Percentiles rank a stretch among this genome's conserved stretches.
These are phyloP conservation scores for Nymphicus hollandicus DNA, from an alignment of 2,113 vertebrate genomes.

Conservation along the genomic window DNA sequence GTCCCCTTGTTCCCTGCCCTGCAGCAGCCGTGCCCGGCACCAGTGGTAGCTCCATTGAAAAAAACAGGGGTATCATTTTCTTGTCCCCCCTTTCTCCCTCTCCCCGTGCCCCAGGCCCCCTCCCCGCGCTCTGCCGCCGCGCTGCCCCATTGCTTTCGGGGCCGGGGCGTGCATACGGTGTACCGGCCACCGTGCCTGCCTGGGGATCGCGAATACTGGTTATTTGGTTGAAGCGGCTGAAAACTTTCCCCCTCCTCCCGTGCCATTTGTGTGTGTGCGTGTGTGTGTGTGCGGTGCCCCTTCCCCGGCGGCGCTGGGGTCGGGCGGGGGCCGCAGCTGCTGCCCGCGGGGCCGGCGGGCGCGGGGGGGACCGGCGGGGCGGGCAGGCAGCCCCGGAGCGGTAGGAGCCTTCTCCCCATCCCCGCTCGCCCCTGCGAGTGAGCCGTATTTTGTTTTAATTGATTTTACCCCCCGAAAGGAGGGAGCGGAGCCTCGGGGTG, in stretches of 20 bases:
- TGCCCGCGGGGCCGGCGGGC: neutral
- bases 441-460: neutral
- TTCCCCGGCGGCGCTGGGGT: neutral
- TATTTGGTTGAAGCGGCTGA: neutral
- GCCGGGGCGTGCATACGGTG: neutral
- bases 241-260: slow-evolving; percentile 46
- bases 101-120: neutral
- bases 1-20: neutral
- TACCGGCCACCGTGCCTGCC: neutral
- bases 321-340: slow-evolving; percentile 34
- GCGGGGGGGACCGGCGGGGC: neutral
- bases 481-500: neutral
- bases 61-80: neutral
- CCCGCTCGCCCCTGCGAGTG: neutral
- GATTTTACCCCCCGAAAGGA: neutral
- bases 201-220: neutral
- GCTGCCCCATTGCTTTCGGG: slow-evolving; percentile 35
- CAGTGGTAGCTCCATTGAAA: neutral
- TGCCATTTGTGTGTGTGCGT: slow-evolving; percentile 3
- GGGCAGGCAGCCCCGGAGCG: neutral
- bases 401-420: neutral
- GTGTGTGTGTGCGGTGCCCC: neutral
- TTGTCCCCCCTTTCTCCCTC: neutral
- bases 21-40: neutral
- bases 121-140: neutral